Conservation (phyloP, 2,888 invertebrate species). For the Rhingia rostrata region DNA sequence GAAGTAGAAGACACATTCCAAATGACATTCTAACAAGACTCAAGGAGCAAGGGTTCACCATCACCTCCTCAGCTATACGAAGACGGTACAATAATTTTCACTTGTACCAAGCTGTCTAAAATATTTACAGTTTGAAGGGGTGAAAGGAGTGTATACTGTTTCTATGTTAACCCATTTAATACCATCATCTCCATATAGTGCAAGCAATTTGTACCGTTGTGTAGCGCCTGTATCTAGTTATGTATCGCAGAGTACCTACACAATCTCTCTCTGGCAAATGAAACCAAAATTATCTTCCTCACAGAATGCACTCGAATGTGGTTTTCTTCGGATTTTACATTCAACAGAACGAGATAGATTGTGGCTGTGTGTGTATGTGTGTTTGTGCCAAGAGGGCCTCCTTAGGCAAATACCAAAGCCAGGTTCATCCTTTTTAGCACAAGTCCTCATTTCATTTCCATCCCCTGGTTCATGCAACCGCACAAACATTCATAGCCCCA, state of each 20-base stretch:
- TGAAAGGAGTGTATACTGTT: no score
- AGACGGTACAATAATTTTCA: slow-evolving; percentile 52
- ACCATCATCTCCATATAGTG: neutral
- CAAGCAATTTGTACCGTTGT: slow-evolving; percentile 42
- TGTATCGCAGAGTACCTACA: slow-evolving; percentile 13
- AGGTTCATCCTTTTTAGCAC: slow-evolving; percentile 58
- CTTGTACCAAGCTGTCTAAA: slow-evolving; percentile 55
- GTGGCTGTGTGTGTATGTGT: no score
- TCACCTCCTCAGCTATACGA: no score
- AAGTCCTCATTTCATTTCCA: neutral
- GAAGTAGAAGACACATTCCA: neutral
- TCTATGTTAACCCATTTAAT: no score
- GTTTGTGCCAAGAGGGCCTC: neutral
- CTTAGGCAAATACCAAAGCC: slow-evolving; percentile 56
- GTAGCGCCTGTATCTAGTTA: slow-evolving; percentile 4
- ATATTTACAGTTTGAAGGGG: slow-evolving; percentile 43
- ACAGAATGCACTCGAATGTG: slow-evolving; percentile 69
- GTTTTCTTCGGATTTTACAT: slow-evolving; percentile 64
- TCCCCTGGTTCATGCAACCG: neutral
- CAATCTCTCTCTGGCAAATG: slow-evolving; percentile 53
- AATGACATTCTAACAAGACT: slow-evolving; percentile 47
- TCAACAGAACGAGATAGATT: slow-evolving; percentile 21
- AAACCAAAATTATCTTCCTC: slow-evolving; percentile 70
- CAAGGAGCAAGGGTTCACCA: neutral
- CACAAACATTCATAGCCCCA: slow-evolving; percentile 24